Evolutionary conservation across 2,797 vertebrate species (phyloP).

Genomic region (Periparus ater): DNA sequence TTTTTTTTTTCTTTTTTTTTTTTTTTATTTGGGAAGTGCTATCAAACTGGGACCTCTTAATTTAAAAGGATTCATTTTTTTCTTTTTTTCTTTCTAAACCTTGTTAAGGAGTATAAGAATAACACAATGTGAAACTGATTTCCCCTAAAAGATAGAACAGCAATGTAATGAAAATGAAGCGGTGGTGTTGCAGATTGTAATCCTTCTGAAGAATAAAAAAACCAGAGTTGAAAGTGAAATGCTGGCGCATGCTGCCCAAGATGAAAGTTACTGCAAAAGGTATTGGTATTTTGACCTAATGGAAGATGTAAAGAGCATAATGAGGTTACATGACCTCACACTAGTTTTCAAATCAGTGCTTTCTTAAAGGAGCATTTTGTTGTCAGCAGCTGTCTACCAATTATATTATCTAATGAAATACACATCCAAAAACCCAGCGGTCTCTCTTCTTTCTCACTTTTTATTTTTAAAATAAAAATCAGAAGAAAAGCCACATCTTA

Average conservation of each 20-base stretch:
- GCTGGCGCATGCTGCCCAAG: not conserved
- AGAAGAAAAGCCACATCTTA: slow-evolving; percentile 12
- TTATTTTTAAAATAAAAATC: not conserved
- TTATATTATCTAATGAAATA: not conserved
- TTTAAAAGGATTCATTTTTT: slow-evolving; percentile 62
- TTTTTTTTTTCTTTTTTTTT: not conserved
- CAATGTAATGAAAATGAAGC: slow-evolving; percentile 51
- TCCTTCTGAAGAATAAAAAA: slow-evolving; percentile 57
- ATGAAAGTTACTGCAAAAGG: slow-evolving; percentile 36
- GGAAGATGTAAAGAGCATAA: slow-evolving; percentile 53
- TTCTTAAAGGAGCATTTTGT: slow-evolving; percentile 48
- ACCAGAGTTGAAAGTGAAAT: slow-evolving; percentile 49
- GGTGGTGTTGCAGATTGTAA: slow-evolving; percentile 11
- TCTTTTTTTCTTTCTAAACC: slow-evolving; percentile 41
- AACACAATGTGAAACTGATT: slow-evolving; percentile 68
- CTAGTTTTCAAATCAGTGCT: slow-evolving; percentile 56
- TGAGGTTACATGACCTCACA: slow-evolving; percentile 40
- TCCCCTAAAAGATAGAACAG: slow-evolving; percentile 54
- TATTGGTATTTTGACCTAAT: slow-evolving; percentile 59
- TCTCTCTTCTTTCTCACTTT: not conserved
- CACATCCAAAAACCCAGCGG: not conserved
- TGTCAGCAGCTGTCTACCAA: slow-evolving; percentile 28
- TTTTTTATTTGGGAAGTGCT: not conserved
- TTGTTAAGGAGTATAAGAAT: slow-evolving; percentile 59
- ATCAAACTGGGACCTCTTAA: slow-evolving; percentile 46